Conservation (phyloP, 1,140 invertebrate species). For the Penaeus vannamei region DNA sequence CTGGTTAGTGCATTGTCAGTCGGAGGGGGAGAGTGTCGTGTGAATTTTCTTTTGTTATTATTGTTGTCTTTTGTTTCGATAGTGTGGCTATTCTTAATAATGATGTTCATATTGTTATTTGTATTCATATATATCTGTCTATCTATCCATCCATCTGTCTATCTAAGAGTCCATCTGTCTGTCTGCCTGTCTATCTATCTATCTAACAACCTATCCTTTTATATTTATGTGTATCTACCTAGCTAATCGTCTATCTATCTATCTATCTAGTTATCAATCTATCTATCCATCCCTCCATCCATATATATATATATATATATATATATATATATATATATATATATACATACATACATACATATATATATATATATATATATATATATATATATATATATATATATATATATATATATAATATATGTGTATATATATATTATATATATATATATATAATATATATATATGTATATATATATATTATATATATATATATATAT, state of each 20-base stretch:
- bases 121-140: background rate
- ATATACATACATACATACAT: conserved; percentile 4
- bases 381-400: too few species aligned
- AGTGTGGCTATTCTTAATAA: background rate
- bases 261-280: too few species aligned
- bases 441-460: too few species aligned
- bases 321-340: conserved; percentile 10
- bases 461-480: too few species aligned
- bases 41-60: background rate
- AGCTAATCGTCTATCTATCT: background rate
- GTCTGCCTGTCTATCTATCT: too few species aligned
- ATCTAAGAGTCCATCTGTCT: too few species aligned
- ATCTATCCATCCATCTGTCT: too few species aligned
- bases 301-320: too few species aligned
- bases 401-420: too few species aligned
- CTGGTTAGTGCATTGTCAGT: background rate
- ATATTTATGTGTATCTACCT: conserved; percentile 6
- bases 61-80: background rate
- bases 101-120: background rate
- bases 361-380: background rate
- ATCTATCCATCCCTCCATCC: too few species aligned
- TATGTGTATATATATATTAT: too few species aligned
- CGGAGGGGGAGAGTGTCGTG: too few species aligned
- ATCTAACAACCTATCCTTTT: background rate
- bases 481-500: conserved; percentile 8